These are phyloP conservation scores for Sebastes melanostomus DNA, from an alignment of 2,797 vertebrate genomes.

Conservation along the genomic window DNA sequence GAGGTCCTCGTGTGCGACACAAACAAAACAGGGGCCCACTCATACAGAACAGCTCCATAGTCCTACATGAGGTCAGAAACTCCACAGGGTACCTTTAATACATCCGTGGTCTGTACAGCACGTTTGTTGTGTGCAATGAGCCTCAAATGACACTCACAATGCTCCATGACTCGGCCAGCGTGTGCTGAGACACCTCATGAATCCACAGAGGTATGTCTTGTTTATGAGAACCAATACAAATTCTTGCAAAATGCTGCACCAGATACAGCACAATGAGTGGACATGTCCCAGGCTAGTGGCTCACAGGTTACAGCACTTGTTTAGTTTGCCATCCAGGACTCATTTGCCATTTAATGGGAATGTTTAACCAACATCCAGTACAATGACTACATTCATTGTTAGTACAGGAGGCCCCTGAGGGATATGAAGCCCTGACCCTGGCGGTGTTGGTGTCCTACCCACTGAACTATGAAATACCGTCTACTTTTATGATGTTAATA, in stretches of 20 bases:
- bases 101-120: background rate
- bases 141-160: background rate
- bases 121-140: background rate
- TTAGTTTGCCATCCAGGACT: background rate
- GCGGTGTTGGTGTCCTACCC: slow-evolving; percentile 6
- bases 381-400: background rate
- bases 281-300: background rate
- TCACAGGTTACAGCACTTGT: background rate
- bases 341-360: slow-evolving; percentile 7
- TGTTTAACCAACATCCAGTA: background rate
- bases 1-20: background rate
- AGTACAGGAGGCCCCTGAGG: slow-evolving; percentile 1
- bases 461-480: slow-evolving; percentile 32
- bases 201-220: background rate
- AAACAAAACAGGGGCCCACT: background rate
- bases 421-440: slow-evolving; percentile 9
- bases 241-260: background rate
- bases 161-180: background rate
- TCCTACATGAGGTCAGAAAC: background rate
- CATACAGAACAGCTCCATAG: background rate
- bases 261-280: background rate
- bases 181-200: background rate
- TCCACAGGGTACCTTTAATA: background rate
- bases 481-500: slow-evolving; percentile 21
- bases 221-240: background rate